Evolutionary conservation across 2,113 vertebrate species (phyloP).

Genomic region (Nerophis ophidion): DNA sequence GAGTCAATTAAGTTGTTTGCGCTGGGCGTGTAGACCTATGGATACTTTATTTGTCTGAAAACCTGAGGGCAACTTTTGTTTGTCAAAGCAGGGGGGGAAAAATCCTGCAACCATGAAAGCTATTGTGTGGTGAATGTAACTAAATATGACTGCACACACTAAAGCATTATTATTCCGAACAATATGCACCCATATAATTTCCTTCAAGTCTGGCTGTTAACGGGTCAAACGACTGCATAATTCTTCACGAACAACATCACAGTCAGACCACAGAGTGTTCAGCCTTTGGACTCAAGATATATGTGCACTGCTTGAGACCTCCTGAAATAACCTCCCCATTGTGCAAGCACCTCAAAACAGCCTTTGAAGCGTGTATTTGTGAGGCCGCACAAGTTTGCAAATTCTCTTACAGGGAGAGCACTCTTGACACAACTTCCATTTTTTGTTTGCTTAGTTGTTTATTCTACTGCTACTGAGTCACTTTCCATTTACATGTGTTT

Average conservation of each 20-base stretch:
- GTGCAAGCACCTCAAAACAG: constrained; percentile 47
- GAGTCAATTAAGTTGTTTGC: constrained; percentile 7
- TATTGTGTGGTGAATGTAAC: too few species aligned
- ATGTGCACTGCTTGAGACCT: constrained; percentile 42
- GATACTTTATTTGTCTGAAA: constrained; percentile 12
- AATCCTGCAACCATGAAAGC: too few species aligned
- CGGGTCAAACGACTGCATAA: too few species aligned
- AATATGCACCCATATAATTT: too few species aligned
- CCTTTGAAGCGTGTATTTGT: constrained; percentile 43
- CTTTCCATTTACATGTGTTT: too few species aligned
- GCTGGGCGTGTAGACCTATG: background rate
- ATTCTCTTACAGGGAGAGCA: constrained; percentile 1
- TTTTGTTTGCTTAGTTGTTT: too few species aligned
- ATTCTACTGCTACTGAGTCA: too few species aligned
- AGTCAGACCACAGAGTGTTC: background rate
- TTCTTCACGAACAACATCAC: background rate
- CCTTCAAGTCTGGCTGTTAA: background rate
- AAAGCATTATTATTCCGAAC: too few species aligned
- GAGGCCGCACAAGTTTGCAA: constrained; percentile 14
- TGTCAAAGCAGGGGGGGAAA: too few species aligned
- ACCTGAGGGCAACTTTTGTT: background rate
- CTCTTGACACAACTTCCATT: background rate
- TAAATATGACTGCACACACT: too few species aligned
- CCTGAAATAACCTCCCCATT: constrained; percentile 55
- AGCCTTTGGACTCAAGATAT: constrained; percentile 36